Evolutionary conservation across 2,113 vertebrate genomes (phyloP).

Genomic region (Uropsilus gracilis): DNA sequence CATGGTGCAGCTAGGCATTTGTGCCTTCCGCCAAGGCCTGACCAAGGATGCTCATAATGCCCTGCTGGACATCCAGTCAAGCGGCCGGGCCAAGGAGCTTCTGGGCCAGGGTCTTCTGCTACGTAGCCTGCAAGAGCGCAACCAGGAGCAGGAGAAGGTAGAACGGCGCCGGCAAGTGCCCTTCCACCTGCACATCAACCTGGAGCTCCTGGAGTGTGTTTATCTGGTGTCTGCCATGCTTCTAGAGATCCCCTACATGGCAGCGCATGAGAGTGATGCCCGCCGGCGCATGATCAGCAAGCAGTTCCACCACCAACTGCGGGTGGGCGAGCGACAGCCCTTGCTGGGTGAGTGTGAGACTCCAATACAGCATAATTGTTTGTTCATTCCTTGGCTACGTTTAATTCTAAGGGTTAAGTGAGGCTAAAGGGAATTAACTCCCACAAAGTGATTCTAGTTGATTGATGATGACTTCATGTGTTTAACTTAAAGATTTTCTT

Average conservation of each 20-base stretch:
- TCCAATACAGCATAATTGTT: background rate
- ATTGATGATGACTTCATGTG: background rate
- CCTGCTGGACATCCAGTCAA: slow-evolving; percentile 94
- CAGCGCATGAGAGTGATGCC: slow-evolving; percentile 93
- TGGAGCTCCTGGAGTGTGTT: slow-evolving; percentile 94
- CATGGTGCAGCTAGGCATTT: slow-evolving; percentile 96
- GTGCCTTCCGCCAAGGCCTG: slow-evolving; percentile 95
- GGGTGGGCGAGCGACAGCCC: slow-evolving; percentile 94
- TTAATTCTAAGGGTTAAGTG: background rate
- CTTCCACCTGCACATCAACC: slow-evolving; percentile 96
- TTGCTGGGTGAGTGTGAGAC: slow-evolving; percentile 87
- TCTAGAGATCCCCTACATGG: slow-evolving; percentile 96
- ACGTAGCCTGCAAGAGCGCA: slow-evolving; percentile 96
- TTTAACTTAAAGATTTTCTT: background rate
- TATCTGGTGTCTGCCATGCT: slow-evolving; percentile 96
- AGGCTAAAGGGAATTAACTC: background rate
- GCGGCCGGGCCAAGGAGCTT: slow-evolving; percentile 95
- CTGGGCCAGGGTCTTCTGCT: slow-evolving; percentile 94
- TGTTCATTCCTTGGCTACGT: background rate
- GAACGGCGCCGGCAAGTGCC: slow-evolving; percentile 94
- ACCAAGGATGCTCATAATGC: slow-evolving; percentile 96
- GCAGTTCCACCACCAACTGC: slow-evolving; percentile 96
- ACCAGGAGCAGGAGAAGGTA: slow-evolving; percentile 96
- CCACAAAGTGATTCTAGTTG: background rate
- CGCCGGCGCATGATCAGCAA: slow-evolving; percentile 96